Evolutionary conservation across 2,113 vertebrate species (phyloP).

Genomic region (Panthera uncia): DNA sequence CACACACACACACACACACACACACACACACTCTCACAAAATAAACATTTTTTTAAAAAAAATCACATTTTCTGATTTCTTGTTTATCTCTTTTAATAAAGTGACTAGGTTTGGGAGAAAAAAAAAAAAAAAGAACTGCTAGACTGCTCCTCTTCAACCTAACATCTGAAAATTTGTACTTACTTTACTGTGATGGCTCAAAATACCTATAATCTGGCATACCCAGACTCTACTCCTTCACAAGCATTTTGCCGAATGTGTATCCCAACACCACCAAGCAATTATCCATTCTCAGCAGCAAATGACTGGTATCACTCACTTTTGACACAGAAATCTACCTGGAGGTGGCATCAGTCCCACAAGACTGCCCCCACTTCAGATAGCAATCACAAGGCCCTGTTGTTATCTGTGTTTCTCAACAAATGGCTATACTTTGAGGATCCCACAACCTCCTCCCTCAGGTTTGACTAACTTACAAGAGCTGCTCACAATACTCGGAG

Average conservation of each 20-base stretch:
- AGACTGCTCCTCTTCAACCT: constrained; percentile 10
- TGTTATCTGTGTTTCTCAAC: background rate
- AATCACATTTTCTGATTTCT: constrained; percentile 16
- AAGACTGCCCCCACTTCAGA: background rate
- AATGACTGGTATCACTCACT: background rate
- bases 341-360: background rate
- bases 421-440: background rate
- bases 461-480: background rate
- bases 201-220: constrained; percentile 24
- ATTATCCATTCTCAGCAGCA: background rate
- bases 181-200: background rate
- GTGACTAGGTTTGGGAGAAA: background rate
- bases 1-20: too few species aligned
- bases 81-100: constrained; percentile 17
- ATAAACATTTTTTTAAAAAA: too few species aligned
- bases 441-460: background rate
- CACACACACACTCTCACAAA: too few species aligned
- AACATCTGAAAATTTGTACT: background rate
- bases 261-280: background rate
- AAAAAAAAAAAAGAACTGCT: background rate
- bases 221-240: background rate
- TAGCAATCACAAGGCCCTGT: background rate
- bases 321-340: background rate
- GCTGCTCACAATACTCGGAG: background rate
- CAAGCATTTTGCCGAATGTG: background rate